These are phyloP conservation scores for Drosophila aldrichi DNA, from an alignment of 2,888 invertebrate species.

Conservation along the genomic window DNA sequence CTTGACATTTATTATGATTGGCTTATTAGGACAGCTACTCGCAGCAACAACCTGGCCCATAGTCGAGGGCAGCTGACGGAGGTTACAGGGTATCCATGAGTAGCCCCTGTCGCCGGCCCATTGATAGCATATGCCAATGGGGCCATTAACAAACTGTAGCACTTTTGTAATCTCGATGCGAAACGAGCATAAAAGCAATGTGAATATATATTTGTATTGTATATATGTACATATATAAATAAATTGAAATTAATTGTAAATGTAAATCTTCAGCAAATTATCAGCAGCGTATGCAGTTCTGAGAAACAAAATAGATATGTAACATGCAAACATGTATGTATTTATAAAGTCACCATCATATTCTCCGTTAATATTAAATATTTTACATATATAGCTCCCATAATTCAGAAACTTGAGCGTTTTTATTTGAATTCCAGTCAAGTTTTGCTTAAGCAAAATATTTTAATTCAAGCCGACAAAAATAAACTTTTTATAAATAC, in stretches of 20 bases:
- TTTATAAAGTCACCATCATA: background rate
- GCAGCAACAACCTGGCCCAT: slow-evolving; percentile 21
- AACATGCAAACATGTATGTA: too few relatives aligned
- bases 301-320: too few relatives aligned
- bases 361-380: background rate
- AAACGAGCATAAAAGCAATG: background rate
- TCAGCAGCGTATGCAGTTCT: background rate
- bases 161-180: slow-evolving; percentile 7
- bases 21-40: slow-evolving; percentile 67
- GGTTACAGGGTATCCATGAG: slow-evolving; percentile 1
- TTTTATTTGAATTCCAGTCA: background rate
- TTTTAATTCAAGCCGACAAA: background rate
- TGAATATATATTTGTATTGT: background rate
- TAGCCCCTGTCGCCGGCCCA: slow-evolving; percentile 2
- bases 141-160: slow-evolving; percentile 45
- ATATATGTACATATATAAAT: background rate
- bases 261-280: background rate
- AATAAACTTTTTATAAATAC: background rate
- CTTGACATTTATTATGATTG: slow-evolving; percentile 81
- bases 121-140: slow-evolving; percentile 41
- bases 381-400: background rate
- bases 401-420: background rate
- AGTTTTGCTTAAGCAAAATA: background rate
- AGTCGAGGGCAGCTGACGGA: background rate
- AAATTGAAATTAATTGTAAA: background rate